Conservation (phyloP, 1,140 invertebrate species). For the Brachionus calyciflorus region DNA sequence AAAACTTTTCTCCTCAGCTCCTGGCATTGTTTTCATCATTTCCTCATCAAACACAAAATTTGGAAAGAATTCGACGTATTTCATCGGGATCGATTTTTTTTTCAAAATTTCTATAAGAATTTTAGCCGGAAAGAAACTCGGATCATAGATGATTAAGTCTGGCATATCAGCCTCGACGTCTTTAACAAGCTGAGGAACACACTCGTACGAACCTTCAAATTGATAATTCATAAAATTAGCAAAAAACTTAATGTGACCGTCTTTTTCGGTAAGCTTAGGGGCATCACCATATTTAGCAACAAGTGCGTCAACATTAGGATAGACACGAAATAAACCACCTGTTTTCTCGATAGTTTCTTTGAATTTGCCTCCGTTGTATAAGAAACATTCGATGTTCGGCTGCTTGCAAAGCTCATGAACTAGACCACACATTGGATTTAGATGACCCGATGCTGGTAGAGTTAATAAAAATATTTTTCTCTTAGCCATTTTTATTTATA, state of each 20-base stretch:
- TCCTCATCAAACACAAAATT: conserved; percentile 21
- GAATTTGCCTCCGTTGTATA: not conserved
- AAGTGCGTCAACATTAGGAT: not conserved
- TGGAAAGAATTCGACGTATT: conserved; percentile 2
- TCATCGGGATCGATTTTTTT: not conserved
- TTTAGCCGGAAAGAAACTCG: conserved; percentile 14
- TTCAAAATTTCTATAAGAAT: not conserved
- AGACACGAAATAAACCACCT: not conserved
- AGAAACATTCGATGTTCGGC: not conserved
- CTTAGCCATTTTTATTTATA: not conserved
- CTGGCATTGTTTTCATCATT: conserved; percentile 28
- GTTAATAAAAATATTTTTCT: conserved; percentile 5
- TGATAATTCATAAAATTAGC: not conserved
- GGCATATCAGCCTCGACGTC: not conserved
- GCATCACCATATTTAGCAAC: not conserved
- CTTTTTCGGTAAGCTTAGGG: not conserved
- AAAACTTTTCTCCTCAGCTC: not conserved
- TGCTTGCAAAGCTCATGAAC: not conserved
- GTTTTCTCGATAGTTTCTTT: not conserved
- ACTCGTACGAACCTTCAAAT: not conserved
- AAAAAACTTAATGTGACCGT: not conserved
- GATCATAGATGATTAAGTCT: not conserved
- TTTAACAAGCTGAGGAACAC: not conserved
- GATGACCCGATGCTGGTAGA: conserved; percentile 14
- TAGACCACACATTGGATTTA: conserved; percentile 7